Base-by-base conservation (phyloP, 2,888 invertebrate genomes). In the Phytoseiulus persimilis region DNA sequence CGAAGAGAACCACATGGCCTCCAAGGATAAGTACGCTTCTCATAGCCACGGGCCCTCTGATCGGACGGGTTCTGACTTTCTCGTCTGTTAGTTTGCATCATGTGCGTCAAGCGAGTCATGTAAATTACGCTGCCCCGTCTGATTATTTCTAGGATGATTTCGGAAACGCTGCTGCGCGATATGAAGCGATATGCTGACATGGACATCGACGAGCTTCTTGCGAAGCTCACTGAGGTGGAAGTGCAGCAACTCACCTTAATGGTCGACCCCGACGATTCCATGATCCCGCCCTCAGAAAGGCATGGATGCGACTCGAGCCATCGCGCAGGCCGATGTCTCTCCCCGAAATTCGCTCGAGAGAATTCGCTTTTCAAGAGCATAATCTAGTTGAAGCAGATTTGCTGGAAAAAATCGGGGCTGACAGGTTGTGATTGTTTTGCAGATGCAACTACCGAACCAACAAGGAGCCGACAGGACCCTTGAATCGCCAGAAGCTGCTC, bases 211-310 rank as follows among this genome's bases (percentile, higher is more conserved):
- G 97, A 97, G 92, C 94, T 99, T 91, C 94, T 99, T 92, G 95
- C 96, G 90, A 97, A 98, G 93, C 94, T 99, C 91, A 96, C 97
- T 90, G 95, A 96, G 90, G 98, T 98, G 93, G 99, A 99, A 94
- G 95, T 99, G 91, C 97, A 97, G 92, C 96, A 98, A 93, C 94
- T 99, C 92, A 98, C 98, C 92, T 97, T 97, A 94, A 98, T 99
- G 95, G 98, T 98, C 92, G 99, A 99, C 94, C 99, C 99, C 91
- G 99, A 99, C 94, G 98, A 87, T 45, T 87, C 87, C 11, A 87
- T 87, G 87, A 87, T 87, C 23, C 87, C 87, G 11, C 87, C 87
- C 39, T 87, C 87, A 28, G 87, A 87, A 87, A 32, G 87, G 87
- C 33, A 33, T 23, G 98, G 94, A n/a, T n/a, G n/a, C n/a, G 96